Evolutionary conservation across 2,113 vertebrate species (phyloP).

Genomic region (Syngnathoides biaculeatus): DNA sequence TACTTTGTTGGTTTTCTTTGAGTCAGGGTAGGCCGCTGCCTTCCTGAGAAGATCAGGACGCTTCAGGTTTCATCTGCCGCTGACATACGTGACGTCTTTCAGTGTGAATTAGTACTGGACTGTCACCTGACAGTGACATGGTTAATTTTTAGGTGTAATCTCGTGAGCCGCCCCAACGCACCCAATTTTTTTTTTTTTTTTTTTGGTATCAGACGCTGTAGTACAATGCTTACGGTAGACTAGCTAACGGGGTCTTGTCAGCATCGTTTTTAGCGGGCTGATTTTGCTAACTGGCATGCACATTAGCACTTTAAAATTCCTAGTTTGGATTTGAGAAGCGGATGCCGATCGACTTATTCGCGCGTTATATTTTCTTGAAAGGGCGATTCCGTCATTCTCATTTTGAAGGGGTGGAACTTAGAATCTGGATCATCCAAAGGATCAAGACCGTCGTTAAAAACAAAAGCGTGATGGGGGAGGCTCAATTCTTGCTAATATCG

Average conservation of each 20-base stretch:
- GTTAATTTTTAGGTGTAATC: conserved; percentile 43
- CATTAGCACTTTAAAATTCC: conserved; percentile 58
- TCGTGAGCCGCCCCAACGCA: conserved; percentile 35
- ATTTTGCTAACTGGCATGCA: conserved; percentile 71
- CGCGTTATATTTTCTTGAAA: conserved; percentile 35
- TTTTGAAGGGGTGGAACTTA: conserved; percentile 45
- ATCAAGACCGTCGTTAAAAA: conserved; percentile 30
- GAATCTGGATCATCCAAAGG: conserved; percentile 46
- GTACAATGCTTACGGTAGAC: conserved; percentile 49
- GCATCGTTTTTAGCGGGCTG: conserved; percentile 63
- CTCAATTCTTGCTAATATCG: conserved; percentile 49
- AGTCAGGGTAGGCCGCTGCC: conserved; percentile 49
- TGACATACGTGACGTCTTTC: conserved; percentile 44
- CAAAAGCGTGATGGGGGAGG: conserved; percentile 30
- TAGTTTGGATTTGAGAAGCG: conserved; percentile 56
- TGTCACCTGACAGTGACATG: conserved; percentile 48
- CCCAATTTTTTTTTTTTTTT: conserved; percentile 55
- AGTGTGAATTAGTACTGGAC: conserved; percentile 13
- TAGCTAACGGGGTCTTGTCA: conserved; percentile 52
- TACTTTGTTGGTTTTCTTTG: conserved; percentile 67
- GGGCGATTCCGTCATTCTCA: conserved; percentile 43
- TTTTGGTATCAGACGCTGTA: conserved; percentile 58
- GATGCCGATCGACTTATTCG: conserved; percentile 57
- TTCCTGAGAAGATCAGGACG: conserved; percentile 44
- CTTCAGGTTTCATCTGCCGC: conserved; percentile 33